Percentiles rank a stretch among this genome's conserved stretches.
Evolutionary conservation across 1,140 invertebrate genomes (phyloP).

Genomic region (Oscheius sp.): DNA sequence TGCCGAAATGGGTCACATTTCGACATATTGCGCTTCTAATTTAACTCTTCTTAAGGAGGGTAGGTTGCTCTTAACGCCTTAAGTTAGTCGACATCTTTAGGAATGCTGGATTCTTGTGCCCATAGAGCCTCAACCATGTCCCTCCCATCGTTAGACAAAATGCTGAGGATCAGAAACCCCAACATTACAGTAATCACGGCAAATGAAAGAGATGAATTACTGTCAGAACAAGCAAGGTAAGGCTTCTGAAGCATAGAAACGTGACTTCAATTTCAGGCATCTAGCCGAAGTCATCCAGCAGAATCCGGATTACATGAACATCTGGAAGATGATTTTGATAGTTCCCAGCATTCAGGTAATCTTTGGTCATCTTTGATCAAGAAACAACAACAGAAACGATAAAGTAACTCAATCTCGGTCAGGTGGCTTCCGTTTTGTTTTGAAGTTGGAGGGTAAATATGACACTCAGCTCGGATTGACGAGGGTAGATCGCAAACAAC

Average conservation of each 20-base stretch:
- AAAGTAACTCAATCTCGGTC: too few species aligned
- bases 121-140: constrained; percentile 12
- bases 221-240: constrained; percentile 9
- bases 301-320: constrained; percentile 14
- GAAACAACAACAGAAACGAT: background rate
- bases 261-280: background rate
- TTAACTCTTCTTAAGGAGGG: constrained; percentile 20
- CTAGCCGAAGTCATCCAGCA: constrained; percentile 19
- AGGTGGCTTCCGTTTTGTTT: background rate
- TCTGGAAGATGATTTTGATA: constrained; percentile 34
- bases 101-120: constrained; percentile 19
- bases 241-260: background rate
- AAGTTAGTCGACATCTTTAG: constrained; percentile 16
- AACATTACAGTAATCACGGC: constrained; percentile 17
- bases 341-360: constrained; percentile 29
- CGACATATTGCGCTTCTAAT: constrained; percentile 29
- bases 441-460: too few species aligned
- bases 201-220: constrained; percentile 15
- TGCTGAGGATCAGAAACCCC: constrained; percentile 14
- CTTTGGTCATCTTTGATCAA: background rate
- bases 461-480: too few species aligned
- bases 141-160: constrained; percentile 29
- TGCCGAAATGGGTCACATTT: constrained; percentile 31
- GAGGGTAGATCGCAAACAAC: too few species aligned
- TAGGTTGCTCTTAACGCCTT: background rate